Conservation (phyloP, 2,888 invertebrate species). For the Orgyia antiqua region DNA sequence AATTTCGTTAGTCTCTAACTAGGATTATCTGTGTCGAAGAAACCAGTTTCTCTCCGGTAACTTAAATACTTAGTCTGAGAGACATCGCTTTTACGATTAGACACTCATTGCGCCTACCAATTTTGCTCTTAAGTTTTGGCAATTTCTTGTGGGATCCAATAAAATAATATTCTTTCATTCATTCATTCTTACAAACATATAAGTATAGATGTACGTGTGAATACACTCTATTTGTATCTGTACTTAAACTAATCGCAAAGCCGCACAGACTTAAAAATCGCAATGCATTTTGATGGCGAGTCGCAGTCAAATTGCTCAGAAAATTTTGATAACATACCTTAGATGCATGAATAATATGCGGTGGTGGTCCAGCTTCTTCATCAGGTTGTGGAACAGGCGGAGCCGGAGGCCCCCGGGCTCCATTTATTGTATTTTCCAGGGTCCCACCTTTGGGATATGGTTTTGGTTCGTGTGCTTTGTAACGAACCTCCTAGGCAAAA, state of each 20-base stretch:
- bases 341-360: slow-evolving; percentile 90
- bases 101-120: no score
- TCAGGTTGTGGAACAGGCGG: slow-evolving; percentile 55
- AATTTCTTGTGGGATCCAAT: no score
- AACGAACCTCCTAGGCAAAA: slow-evolving; percentile 91
- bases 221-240: no score
- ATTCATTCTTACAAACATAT: no score
- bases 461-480: slow-evolving; percentile 96
- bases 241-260: slow-evolving; percentile 2
- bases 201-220: no score
- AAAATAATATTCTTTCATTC: no score
- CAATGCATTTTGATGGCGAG: background rate
- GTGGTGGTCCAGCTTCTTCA: slow-evolving; percentile 81
- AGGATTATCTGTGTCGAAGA: no score
- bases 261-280: slow-evolving; percentile 1
- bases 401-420: slow-evolving; percentile 59
- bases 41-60: no score
- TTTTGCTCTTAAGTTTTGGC: no score
- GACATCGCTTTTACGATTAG: no score
- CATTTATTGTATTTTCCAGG: slow-evolving; percentile 93
- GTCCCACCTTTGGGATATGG: slow-evolving; percentile 95
- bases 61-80: no score
- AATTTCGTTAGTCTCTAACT: no score
- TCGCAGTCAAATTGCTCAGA: background rate
- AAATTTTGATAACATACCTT: slow-evolving; percentile 75